phyloP scores from a whole-genome alignment of 1,140 invertebrate genomes.

The Dendroctonus valens region DNA sequence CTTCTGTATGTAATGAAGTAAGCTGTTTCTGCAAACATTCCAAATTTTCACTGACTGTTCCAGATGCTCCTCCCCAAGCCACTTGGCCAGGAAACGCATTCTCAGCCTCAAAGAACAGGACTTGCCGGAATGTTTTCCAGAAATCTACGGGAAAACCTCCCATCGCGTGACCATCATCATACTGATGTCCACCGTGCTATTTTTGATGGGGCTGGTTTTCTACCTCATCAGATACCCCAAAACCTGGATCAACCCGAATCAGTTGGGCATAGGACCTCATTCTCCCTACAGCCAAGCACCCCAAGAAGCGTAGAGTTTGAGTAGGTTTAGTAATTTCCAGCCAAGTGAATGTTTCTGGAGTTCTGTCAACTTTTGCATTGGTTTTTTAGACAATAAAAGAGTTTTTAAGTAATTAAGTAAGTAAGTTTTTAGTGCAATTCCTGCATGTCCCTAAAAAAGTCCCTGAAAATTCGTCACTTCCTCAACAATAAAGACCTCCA shows the following conservation, averaged over 20 bases:
- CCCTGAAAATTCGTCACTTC: too few species aligned
- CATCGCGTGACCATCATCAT: slow-evolving; percentile 39
- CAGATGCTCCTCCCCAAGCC: slow-evolving; percentile 40
- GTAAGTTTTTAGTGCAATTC: too few species aligned
- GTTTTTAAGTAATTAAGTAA: too few species aligned
- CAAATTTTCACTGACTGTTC: slow-evolving; percentile 9
- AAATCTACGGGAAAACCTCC: slow-evolving; percentile 38
- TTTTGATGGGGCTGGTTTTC: slow-evolving; percentile 40
- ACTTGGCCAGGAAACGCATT: slow-evolving; percentile 36
- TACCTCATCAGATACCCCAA: slow-evolving; percentile 42
- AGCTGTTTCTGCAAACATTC: too few species aligned
- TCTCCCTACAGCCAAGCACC: slow-evolving; percentile 42
- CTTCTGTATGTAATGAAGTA: too few species aligned
- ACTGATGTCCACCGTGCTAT: slow-evolving; percentile 36
- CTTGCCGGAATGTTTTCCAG: slow-evolving; percentile 41
- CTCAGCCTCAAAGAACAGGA: slow-evolving; percentile 35
- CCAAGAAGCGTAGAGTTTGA: slow-evolving; percentile 6
- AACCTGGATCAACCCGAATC: slow-evolving; percentile 20
- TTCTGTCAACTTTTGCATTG: too few species aligned
- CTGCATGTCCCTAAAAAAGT: too few species aligned
- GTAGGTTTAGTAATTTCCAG: background rate
- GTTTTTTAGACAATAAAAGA: too few species aligned
- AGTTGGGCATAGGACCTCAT: slow-evolving; percentile 36
- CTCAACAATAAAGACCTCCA: too few species aligned
- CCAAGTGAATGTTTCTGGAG: too few species aligned